phyloP scores from a whole-genome alignment of 2,888 invertebrate species.

The Dasypolia templi region DNA sequence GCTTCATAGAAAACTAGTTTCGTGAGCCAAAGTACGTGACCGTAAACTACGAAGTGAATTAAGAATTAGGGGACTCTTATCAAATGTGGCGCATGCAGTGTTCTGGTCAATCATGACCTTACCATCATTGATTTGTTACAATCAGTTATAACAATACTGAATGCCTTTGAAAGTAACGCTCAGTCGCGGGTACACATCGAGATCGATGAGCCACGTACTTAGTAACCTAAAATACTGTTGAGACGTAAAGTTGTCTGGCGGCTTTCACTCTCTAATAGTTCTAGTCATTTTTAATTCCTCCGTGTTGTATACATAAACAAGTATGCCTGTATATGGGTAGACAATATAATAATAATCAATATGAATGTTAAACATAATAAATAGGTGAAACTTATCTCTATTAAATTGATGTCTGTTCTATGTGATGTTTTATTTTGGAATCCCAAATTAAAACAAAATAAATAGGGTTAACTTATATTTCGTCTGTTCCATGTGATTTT shows the following conservation, averaged over 20 bases:
- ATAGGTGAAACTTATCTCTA: slow-evolving; percentile 90
- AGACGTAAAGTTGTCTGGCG: slow-evolving; percentile 75
- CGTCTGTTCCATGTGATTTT: no score
- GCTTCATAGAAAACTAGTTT: slow-evolving; percentile 5
- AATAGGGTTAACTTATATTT: no score
- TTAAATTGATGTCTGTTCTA: slow-evolving; percentile 91
- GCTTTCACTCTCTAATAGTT: slow-evolving; percentile 85
- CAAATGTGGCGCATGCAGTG: neutral
- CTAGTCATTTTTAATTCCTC: slow-evolving; percentile 89
- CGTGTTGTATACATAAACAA: slow-evolving; percentile 84
- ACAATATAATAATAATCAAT: slow-evolving; percentile 89
- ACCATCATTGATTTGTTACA: neutral
- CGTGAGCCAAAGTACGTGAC: slow-evolving; percentile 11
- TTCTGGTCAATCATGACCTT: slow-evolving; percentile 11
- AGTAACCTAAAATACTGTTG: slow-evolving; percentile 52
- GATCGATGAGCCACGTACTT: slow-evolving; percentile 61
- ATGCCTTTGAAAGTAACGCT: slow-evolving; percentile 27
- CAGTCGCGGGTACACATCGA: slow-evolving; percentile 1
- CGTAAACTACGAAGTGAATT: neutral
- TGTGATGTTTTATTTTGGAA: slow-evolving; percentile 78
- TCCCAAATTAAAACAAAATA: neutral
- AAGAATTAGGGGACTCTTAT: neutral
- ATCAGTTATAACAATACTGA: neutral
- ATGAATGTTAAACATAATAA: slow-evolving; percentile 88
- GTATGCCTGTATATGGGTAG: slow-evolving; percentile 88